Conservation (phyloP, 1,140 invertebrate genomes). For the Condylostylus longicornis region DNA sequence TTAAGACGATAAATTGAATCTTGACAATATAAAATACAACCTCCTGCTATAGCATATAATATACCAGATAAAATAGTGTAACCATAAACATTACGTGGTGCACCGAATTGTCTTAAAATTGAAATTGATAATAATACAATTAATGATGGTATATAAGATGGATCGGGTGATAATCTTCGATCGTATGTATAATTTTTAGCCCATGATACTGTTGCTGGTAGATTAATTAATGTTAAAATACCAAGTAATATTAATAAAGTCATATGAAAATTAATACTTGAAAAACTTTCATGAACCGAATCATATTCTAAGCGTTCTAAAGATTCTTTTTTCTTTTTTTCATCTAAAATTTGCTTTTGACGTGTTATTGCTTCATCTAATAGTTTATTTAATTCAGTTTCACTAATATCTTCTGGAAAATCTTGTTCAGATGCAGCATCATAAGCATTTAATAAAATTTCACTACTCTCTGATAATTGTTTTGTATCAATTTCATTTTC, state of each 20-base stretch:
- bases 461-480: neutral
- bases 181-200: conserved; percentile 36
- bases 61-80: conserved; percentile 34
- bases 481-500: neutral
- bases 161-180: conserved; percentile 15
- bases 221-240: conserved; percentile 36
- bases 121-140: conserved; percentile 14
- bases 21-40: conserved; percentile 37
- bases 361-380: conserved; percentile 1
- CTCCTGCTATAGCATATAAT: conserved; percentile 34
- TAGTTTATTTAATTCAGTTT: conserved; percentile 2
- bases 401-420: neutral
- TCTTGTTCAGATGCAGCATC: neutral
- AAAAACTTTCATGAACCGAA: conserved; percentile 25
- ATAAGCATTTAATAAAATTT: neutral
- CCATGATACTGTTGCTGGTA: conserved; percentile 43
- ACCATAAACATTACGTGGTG: conserved; percentile 28
- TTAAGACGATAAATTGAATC: conserved; percentile 40
- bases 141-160: conserved; percentile 15
- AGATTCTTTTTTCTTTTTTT: neutral
- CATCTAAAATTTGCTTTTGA: neutral
- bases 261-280: conserved; percentile 42
- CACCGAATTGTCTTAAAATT: conserved; percentile 19
- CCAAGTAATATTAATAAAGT: conserved; percentile 42
- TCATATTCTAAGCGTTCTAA: conserved; percentile 4